A percentile compares a stretch with the other conserved stretches of the same genome.
Evolutionary conservation across 2,113 vertebrate species (phyloP).

Genomic region (Sebastes fasciatus): DNA sequence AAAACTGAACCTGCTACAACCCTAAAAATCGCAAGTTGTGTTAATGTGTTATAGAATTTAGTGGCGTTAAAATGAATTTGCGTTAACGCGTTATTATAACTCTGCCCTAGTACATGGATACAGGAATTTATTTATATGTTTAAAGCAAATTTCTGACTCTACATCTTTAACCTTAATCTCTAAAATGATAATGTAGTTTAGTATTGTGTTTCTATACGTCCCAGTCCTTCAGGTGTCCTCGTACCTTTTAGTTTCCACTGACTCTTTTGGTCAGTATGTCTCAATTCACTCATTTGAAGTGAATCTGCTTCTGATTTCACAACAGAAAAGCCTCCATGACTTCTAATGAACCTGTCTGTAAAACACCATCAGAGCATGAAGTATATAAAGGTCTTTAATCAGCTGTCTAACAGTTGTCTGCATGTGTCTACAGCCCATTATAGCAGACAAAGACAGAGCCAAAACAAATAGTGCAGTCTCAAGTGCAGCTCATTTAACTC

Average conservation of each 20-base stretch:
- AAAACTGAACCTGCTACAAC: too few species aligned
- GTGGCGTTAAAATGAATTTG: too few species aligned
- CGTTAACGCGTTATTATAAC: too few species aligned
- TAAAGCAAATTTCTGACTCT: too few species aligned
- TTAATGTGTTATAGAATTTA: too few species aligned
- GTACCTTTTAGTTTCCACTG: background rate
- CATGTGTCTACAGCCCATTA: slow-evolving; percentile 18
- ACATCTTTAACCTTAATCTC: background rate
- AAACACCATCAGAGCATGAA: slow-evolving; percentile 46
- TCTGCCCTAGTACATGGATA: too few species aligned
- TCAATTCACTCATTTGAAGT: background rate
- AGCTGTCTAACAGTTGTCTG: slow-evolving; percentile 32
- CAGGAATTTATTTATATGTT: too few species aligned
- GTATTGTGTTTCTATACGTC: too few species aligned
- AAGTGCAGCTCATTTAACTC: background rate
- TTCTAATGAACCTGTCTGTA: slow-evolving; percentile 39
- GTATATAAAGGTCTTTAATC: slow-evolving; percentile 49
- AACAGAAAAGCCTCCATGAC: slow-evolving; percentile 27
- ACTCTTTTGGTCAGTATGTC: background rate
- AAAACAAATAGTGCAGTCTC: background rate
- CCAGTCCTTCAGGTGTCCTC: background rate
- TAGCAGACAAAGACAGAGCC: background rate
- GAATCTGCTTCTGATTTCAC: slow-evolving; percentile 26
- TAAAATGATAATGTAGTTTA: background rate
- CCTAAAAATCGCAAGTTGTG: too few species aligned